These are phyloP conservation scores for Noctua fimbriata DNA, from an alignment of 2,888 invertebrate genomes.

Conservation along the genomic window DNA sequence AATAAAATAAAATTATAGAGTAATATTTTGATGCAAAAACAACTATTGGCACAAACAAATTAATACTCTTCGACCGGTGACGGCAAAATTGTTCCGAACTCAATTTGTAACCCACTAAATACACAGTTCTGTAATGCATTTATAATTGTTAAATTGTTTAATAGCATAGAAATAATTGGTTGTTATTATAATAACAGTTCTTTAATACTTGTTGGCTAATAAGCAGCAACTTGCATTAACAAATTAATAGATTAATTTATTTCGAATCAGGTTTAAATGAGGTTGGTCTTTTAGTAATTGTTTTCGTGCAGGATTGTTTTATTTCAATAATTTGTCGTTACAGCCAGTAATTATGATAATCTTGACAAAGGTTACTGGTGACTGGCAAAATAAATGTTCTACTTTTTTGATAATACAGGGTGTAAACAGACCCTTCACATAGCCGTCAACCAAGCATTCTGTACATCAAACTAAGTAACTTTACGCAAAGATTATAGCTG, in stretches of 20 bases:
- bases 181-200: slow-evolving; percentile 43
- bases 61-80: slow-evolving; percentile 29
- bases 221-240: slow-evolving; percentile 18
- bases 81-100: slow-evolving; percentile 39
- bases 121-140: slow-evolving; percentile 55
- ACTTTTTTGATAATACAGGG: no score
- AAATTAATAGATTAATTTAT: slow-evolving; percentile 46
- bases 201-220: slow-evolving; percentile 32
- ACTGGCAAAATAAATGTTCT: no score
- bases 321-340: neutral
- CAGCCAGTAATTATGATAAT: neutral
- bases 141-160: slow-evolving; percentile 70
- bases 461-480: no score
- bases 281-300: neutral
- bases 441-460: no score
- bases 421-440: no score
- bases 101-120: slow-evolving; percentile 47
- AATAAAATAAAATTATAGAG: neutral
- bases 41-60: slow-evolving; percentile 25
- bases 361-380: neutral
- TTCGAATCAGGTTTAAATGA: slow-evolving; percentile 26
- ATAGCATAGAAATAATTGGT: slow-evolving; percentile 56
- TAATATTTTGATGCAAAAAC: slow-evolving; percentile 33
- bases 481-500: no score
- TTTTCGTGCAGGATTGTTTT: neutral